Conservation (phyloP, 2,888 invertebrate genomes). For the Hirtodrosophila duncani region DNA sequence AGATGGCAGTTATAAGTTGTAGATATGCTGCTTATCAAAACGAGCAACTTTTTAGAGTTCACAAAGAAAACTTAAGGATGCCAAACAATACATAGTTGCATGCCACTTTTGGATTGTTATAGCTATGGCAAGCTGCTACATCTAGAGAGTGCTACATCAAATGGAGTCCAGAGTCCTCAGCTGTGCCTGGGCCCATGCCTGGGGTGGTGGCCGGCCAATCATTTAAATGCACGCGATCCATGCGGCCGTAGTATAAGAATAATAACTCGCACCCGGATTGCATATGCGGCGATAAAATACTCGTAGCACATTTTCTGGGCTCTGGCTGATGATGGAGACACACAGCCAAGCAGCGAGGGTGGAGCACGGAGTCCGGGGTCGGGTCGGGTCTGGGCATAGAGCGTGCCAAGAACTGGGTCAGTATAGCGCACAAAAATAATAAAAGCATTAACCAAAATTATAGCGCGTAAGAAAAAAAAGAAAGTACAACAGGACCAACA, state of each 20-base stretch:
- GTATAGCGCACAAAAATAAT: conserved; percentile 60
- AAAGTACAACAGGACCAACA: conserved; percentile 31
- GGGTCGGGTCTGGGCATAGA: conserved; percentile 26
- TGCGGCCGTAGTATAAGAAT: conserved; percentile 22
- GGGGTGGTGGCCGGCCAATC: conserved; percentile 53
- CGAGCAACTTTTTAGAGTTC: conserved; percentile 22
- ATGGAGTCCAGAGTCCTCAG: too few species aligned
- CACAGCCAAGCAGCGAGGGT: conserved; percentile 21
- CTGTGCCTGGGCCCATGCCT: too few species aligned
- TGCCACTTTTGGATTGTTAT: conserved; percentile 13
- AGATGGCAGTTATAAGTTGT: too few species aligned
- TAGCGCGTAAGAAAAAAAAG: conserved; percentile 47
- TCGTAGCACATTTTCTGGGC: conserved; percentile 15
- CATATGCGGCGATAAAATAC: conserved; percentile 45
- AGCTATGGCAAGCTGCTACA: conserved; percentile 39
- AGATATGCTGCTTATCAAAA: conserved; percentile 20
- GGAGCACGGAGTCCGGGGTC: conserved; percentile 3
- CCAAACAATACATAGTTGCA: conserved; percentile 29
- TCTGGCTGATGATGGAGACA: conserved; percentile 32
- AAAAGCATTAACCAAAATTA: conserved; percentile 73
- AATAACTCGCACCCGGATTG: conserved; percentile 45
- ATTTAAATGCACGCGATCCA: conserved; percentile 70
- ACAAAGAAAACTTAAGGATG: conserved; percentile 14
- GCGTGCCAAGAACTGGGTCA: conserved; percentile 66
- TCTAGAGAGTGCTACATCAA: conserved; percentile 30